These are phyloP conservation scores for Tetrao urogallus DNA, from an alignment of 2,113 vertebrate species.

Conservation along the genomic window DNA sequence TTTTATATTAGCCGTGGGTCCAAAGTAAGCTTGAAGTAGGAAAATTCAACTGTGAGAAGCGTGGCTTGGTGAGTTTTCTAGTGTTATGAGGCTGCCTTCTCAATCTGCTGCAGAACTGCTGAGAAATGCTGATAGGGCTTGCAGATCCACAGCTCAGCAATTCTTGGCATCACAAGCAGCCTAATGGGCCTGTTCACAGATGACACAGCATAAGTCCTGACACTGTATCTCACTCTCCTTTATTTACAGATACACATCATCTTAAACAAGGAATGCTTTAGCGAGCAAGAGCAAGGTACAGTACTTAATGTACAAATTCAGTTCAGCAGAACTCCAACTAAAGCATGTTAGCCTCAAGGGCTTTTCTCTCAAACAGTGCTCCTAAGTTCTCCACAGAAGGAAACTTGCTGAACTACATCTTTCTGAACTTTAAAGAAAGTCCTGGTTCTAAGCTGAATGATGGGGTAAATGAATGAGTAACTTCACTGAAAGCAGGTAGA, in stretches of 20 bases:
- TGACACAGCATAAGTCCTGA: conserved; percentile 18
- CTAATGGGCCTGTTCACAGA: neutral
- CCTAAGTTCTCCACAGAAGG: conserved; percentile 41
- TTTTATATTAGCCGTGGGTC: neutral
- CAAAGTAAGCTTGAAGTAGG: neutral
- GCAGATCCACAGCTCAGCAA: neutral
- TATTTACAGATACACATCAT: neutral
- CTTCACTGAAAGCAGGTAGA: conserved; percentile 30
- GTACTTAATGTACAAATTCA: conserved; percentile 43
- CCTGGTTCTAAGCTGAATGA: conserved; percentile 36
- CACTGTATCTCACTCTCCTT: neutral
- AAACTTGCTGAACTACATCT: conserved; percentile 52
- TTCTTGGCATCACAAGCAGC: neutral
- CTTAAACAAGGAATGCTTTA: conserved; percentile 20
- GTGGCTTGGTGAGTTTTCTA: neutral
- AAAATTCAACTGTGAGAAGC: neutral
- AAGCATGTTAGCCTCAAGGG: conserved; percentile 22
- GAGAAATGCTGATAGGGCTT: neutral
- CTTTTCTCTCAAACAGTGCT: conserved; percentile 41
- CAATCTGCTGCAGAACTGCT: neutral
- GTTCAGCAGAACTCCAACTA: conserved; percentile 55
- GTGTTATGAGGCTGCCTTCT: neutral
- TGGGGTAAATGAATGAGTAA: conserved; percentile 36
- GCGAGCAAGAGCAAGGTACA: neutral
- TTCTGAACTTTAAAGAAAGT: conserved; percentile 49